A percentile compares a stretch with the other conserved stretches of the same genome.
Conservation (phyloP, 2,888 invertebrate genomes). For the Eupithecia subfuscata region DNA sequence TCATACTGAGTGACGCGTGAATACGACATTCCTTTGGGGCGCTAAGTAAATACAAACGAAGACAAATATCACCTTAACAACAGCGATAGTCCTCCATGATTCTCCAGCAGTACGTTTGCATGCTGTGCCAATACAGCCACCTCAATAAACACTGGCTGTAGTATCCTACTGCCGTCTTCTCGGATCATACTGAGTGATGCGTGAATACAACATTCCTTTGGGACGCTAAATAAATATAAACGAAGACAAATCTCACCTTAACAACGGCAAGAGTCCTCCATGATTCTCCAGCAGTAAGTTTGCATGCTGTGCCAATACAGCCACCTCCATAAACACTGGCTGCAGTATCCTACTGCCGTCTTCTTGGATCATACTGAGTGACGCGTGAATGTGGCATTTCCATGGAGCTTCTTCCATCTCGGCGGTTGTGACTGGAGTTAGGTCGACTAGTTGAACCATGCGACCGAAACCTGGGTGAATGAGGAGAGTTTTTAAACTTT, state of each 20-base stretch:
- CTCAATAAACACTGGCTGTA: constrained; percentile 87
- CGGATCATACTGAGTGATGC: constrained; percentile 64
- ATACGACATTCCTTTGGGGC: constrained; percentile 78
- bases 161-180: constrained; percentile 80
- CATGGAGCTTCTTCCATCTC: constrained; percentile 78
- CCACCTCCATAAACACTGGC: constrained; percentile 87
- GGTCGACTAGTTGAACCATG: constrained; percentile 72
- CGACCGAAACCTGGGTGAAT: constrained; percentile 60
- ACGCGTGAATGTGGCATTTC: constrained; percentile 81
- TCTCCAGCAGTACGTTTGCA: constrained; percentile 87
- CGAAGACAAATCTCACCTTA: constrained; percentile 84
- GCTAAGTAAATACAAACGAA: not conserved
- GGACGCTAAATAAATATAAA: not conserved
- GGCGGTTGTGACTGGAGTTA: constrained; percentile 63
- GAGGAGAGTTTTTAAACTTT: no score
- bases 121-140: constrained; percentile 87
- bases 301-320: constrained; percentile 86
- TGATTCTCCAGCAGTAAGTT: constrained; percentile 89
- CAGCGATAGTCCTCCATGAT: constrained; percentile 91
- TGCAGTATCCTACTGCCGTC: constrained; percentile 83
- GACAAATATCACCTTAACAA: constrained; percentile 86
- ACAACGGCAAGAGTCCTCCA: constrained; percentile 89
- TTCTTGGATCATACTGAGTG: constrained; percentile 65
- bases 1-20: constrained; percentile 68
- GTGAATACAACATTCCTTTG: constrained; percentile 82